A percentile compares a stretch with the other conserved stretches of the same genome.
phyloP scores from a whole-genome alignment of 1,140 invertebrate genomes.

The Muscidifurax raptorellus region DNA sequence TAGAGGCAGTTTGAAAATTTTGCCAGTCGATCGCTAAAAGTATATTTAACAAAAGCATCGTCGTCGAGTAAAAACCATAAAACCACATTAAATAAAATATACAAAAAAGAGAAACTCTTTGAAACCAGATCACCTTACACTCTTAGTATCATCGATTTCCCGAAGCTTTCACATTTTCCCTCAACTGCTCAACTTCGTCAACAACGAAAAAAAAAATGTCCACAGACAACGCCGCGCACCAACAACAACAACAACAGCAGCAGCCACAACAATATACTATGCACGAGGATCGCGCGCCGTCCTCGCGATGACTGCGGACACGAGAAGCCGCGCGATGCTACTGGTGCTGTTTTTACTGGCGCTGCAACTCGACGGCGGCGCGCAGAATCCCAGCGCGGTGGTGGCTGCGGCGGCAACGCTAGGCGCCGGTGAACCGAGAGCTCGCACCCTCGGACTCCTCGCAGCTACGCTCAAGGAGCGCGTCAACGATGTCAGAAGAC shows the following conservation, averaged over 20 bases:
- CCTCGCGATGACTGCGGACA: constrained; percentile 17
- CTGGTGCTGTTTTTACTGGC: constrained; percentile 3
- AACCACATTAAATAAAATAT: too few relatives aligned
- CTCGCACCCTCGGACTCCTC: constrained; percentile 3
- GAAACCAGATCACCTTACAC: background rate
- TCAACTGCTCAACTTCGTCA: background rate
- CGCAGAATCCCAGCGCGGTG: background rate
- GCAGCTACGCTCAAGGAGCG: constrained; percentile 17
- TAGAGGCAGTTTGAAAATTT: too few relatives aligned
- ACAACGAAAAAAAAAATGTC: too few relatives aligned
- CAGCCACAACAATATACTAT: background rate
- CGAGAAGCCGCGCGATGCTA: background rate
- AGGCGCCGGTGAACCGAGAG: background rate
- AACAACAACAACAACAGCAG: too few relatives aligned
- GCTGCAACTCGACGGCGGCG: background rate
- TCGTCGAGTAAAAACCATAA: too few relatives aligned
- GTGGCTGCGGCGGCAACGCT: background rate
- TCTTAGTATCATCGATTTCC: background rate
- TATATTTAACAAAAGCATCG: too few relatives aligned
- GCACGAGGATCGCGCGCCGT: background rate
- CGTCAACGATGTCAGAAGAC: background rate
- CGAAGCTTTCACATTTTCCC: background rate
- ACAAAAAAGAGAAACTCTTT: background rate
- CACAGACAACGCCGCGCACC: too few relatives aligned
- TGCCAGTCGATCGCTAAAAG: too few relatives aligned